Evolutionary conservation across 2,888 invertebrate genomes (phyloP), one percentile per base, ranked within the genome.

Genomic region (Tinea trinotella): DNA sequence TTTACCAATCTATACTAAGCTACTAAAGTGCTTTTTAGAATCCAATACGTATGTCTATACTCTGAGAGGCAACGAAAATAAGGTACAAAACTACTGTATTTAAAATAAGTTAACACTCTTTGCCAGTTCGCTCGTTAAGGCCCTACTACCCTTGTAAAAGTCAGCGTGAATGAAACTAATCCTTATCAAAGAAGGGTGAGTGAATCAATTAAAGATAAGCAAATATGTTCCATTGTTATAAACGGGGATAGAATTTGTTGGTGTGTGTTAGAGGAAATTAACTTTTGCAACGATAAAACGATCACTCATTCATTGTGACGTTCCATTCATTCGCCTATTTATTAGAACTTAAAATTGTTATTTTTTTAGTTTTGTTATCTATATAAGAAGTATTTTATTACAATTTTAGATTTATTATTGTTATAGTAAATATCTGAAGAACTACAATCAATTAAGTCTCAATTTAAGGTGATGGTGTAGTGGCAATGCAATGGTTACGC

Each of bases 151-250:
- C 84, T 84, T 83, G 80, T 84, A 85, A 84, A 85, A 84, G 82
- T 79, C 77, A 79, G 79, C 77, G 76, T 82, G 83, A 85, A 84
- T 83, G 74, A 75, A 74, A 73, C 79, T 84, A 84, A 85, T 84
- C 84, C 83, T 82, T 82, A 84, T 83, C 84, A 73, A 61, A 58
- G 59, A 63, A 63, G 53, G 52, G 53, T 9, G 68, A 85, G 77
- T 82, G 81, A 84, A 85, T 85, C 84, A 84, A 85, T 85, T 84
- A 84, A 81, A 85, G 84, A 85, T 84, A 85, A 85, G 82, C 85
- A 84, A 85, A 85, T 85, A 83, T 76, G 76, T 65, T 70, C 65
- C 68, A 73, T 85, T 83, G 82, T 84, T 66, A 62, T 59, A 59
- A 59, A 55, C 60, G 62, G 65, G 67, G 69, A 68, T 73, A 71